Percentiles rank a stretch among this genome's conserved stretches.
These are phyloP conservation scores for Pteria penguin DNA, from an alignment of 2,888 invertebrate genomes.

Conservation along the genomic window DNA sequence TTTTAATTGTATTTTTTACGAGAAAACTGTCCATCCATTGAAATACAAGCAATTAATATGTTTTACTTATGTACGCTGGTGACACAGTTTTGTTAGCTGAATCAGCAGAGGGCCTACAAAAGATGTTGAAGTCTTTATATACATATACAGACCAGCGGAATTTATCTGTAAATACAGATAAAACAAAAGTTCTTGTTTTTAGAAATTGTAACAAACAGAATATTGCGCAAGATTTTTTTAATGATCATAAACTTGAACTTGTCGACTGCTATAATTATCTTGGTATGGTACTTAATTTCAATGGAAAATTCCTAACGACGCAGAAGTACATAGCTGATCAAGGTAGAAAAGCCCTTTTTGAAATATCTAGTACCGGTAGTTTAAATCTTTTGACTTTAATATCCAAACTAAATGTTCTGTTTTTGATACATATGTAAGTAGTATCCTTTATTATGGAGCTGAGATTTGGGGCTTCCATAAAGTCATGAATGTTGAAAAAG, in stretches of 20 bases:
- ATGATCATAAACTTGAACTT: not conserved
- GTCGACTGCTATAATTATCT: conserved; percentile 13
- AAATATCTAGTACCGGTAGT: too few relatives aligned
- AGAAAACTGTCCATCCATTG: not conserved
- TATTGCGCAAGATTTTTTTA: not conserved
- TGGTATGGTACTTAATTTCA: conserved; percentile 14
- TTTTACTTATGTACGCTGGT: not conserved
- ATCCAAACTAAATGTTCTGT: conserved; percentile 3
- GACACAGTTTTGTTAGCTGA: not conserved
- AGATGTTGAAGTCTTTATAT: not conserved
- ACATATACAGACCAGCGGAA: not conserved
- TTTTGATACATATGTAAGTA: conserved; percentile 20
- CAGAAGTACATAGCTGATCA: conserved; percentile 27
- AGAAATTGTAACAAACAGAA: not conserved
- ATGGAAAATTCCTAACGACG: conserved; percentile 33
- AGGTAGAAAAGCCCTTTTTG: conserved; percentile 11
- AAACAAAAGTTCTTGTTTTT: conserved; percentile 13
- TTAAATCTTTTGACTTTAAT: conserved; percentile 8
- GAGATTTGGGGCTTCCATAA: conserved; percentile 33
- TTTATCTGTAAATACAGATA: not conserved
- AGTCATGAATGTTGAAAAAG: conserved; percentile 1
- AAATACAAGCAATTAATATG: not conserved
- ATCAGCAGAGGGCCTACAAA: not conserved
- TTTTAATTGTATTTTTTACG: not conserved
- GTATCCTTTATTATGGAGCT: conserved; percentile 11